A percentile compares a stretch with the other conserved stretches of the same genome.
phyloP scores from a whole-genome alignment of 2,797 vertebrate genomes.

The Eulemur mongoz region DNA sequence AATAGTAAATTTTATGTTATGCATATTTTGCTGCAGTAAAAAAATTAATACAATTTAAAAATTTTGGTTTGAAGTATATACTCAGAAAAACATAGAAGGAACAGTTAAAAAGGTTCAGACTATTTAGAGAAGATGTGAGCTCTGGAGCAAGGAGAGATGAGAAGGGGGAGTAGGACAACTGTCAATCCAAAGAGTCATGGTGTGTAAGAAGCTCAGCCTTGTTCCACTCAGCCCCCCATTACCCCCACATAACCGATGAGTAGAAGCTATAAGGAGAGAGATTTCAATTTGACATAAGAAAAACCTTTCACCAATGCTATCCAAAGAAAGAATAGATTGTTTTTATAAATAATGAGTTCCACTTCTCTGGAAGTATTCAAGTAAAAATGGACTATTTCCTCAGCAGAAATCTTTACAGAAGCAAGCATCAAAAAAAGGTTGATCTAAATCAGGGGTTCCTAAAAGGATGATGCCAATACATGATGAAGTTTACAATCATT shows the following conservation, averaged over 20 bases:
- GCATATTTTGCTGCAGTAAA: background rate
- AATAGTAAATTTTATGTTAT: background rate
- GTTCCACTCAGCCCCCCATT: background rate
- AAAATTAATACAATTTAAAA: background rate
- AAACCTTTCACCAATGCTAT: background rate
- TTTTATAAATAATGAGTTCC: background rate
- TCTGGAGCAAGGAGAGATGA: background rate
- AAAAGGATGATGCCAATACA: background rate
- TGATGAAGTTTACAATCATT: background rate
- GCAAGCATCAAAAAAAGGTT: background rate
- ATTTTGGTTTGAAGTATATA: background rate
- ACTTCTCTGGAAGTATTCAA: background rate
- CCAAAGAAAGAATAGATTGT: background rate
- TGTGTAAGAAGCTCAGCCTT: background rate
- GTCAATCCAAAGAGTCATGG: background rate
- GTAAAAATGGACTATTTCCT: slow-evolving; percentile 18
- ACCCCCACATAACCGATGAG: background rate
- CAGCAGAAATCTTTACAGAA: slow-evolving; percentile 11
- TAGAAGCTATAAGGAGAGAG: background rate
- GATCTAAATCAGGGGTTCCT: background rate
- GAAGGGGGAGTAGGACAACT: background rate
- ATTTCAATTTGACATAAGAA: background rate
- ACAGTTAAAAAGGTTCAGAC: background rate
- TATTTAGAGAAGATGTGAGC: background rate
- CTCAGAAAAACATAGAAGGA: background rate